Percentiles rank a stretch among this genome's conserved stretches.
Conservation (phyloP, 30 jellyfish, hydroid and myxozoan genomes). For the Phacellophora camtschatica region DNA sequence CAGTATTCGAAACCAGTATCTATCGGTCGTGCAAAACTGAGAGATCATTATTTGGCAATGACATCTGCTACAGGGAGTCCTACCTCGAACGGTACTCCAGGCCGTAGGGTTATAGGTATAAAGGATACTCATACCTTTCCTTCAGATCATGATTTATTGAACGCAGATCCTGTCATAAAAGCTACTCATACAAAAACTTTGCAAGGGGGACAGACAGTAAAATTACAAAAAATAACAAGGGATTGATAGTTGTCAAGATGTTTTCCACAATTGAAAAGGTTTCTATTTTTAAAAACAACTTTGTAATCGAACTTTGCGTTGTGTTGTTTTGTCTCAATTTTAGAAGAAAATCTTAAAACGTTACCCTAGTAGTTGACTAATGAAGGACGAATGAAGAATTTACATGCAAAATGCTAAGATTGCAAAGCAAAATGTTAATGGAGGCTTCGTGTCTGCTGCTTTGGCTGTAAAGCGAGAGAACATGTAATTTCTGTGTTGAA, state of each 20-base stretch:
- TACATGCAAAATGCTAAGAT: too few species aligned
- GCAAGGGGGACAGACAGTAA: constrained; percentile 60
- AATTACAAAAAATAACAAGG: constrained; percentile 19
- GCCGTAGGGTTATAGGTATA: background rate
- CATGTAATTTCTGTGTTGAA: too few species aligned
- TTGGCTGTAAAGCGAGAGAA: too few species aligned
- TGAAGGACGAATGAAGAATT: too few species aligned
- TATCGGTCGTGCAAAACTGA: constrained; percentile 27
- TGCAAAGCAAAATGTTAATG: too few species aligned
- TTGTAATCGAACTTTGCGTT: too few species aligned
- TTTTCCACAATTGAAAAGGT: background rate
- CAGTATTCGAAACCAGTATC: background rate
- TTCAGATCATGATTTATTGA: constrained; percentile 76
- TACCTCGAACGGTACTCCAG: background rate
- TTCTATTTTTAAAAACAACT: too few species aligned
- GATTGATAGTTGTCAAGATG: background rate
- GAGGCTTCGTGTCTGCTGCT: too few species aligned
- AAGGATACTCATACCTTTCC: constrained; percentile 64
- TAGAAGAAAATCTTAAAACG: too few species aligned
- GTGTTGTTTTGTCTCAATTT: too few species aligned
- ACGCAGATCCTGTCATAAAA: constrained; percentile 57
- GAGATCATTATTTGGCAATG: background rate
- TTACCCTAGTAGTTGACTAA: too few species aligned
- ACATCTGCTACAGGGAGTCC: background rate
- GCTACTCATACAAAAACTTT: constrained; percentile 29